Conservation (phyloP, 2,797 vertebrate species). For the Scleropages formosus region DNA sequence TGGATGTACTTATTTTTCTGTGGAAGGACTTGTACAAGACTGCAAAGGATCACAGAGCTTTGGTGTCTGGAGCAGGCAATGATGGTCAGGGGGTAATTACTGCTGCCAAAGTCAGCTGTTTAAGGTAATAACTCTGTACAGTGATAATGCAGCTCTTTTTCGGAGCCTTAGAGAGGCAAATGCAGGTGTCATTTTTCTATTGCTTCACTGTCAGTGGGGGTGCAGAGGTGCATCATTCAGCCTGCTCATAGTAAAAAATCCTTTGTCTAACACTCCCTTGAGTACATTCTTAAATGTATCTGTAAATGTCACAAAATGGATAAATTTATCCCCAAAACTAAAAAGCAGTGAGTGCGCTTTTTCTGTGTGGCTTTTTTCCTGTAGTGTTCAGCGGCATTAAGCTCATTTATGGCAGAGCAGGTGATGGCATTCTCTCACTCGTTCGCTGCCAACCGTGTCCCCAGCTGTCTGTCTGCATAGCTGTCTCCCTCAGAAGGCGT, state of each 20-base stretch:
- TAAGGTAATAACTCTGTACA: constrained; percentile 34
- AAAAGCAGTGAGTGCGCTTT: not conserved
- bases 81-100: constrained; percentile 26
- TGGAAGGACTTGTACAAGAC: constrained; percentile 11
- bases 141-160: constrained; percentile 34
- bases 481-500: constrained; percentile 56
- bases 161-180: constrained; percentile 23
- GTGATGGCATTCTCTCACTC: constrained; percentile 6
- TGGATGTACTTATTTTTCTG: not conserved
- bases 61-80: constrained; percentile 33
- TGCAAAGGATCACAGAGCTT: constrained; percentile 30
- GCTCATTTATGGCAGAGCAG: constrained; percentile 24
- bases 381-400: not conserved
- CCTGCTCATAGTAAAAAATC: not conserved
- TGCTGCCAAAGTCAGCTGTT: constrained; percentile 42
- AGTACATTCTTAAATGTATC: not conserved
- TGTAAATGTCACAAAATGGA: too few relatives aligned
- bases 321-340: not conserved
- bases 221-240: not conserved
- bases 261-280: not conserved
- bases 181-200: constrained; percentile 21
- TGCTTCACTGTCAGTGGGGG: constrained; percentile 18
- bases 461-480: constrained; percentile 61
- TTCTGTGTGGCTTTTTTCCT: not conserved
- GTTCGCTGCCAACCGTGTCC: constrained; percentile 46